Conservation (phyloP, 2,888 invertebrate genomes). For the Auanema sp. region DNA sequence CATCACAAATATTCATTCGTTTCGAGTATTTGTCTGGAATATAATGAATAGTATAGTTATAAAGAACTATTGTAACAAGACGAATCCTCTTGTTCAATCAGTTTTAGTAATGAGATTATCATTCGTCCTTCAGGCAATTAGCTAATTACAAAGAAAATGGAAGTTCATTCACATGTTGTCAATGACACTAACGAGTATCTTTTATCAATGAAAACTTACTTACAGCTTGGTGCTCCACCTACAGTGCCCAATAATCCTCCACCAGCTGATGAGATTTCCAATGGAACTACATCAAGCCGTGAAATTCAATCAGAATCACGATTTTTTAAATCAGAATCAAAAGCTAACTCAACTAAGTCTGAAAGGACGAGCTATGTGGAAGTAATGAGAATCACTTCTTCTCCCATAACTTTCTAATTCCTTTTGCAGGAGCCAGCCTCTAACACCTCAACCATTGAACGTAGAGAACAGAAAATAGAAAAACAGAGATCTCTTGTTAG, state of each 20-base stretch:
- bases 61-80: background rate
- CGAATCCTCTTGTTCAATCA: no score
- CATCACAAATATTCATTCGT: background rate
- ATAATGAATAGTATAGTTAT: background rate
- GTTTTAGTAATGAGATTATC: no score
- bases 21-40: constrained; percentile 1
- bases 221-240: constrained; percentile 31
- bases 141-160: no score
- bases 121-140: no score
- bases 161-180: background rate
- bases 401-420: background rate
- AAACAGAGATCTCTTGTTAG: constrained; percentile 35
- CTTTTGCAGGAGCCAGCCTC: constrained; percentile 35
- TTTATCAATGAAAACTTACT: no score
- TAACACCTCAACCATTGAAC: constrained; percentile 32
- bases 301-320: constrained; percentile 16
- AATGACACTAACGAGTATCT: background rate
- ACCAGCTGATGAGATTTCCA: constrained; percentile 13
- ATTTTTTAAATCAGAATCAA: background rate
- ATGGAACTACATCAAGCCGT: constrained; percentile 30
- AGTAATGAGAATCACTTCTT: constrained; percentile 4
- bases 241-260: constrained; percentile 24
- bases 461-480: constrained; percentile 33
- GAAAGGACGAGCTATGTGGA: constrained; percentile 45
- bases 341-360: constrained; percentile 13